These are phyloP conservation scores for Neoniphon sammara DNA, from an alignment of 2,797 vertebrate species.

Conservation along the genomic window DNA sequence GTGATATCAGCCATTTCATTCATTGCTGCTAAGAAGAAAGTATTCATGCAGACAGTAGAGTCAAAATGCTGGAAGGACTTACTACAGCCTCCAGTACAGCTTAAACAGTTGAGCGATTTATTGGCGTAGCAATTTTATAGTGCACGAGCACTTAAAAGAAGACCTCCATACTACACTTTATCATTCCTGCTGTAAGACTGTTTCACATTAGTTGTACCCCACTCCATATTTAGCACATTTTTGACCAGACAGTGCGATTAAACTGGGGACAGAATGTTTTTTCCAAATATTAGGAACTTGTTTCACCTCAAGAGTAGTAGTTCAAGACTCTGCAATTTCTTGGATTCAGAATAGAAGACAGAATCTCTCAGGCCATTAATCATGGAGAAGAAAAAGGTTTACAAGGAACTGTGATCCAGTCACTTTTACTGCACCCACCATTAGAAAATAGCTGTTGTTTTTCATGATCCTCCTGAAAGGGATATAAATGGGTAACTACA, in stretches of 20 bases:
- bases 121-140: not conserved
- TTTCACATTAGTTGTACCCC: constrained; percentile 29
- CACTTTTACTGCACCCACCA: constrained; percentile 37
- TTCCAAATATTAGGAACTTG: constrained; percentile 42
- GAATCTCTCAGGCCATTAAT: constrained; percentile 60
- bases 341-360: constrained; percentile 57
- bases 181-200: constrained; percentile 15
- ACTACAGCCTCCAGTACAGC: constrained; percentile 20
- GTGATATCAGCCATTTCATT: constrained; percentile 32
- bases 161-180: constrained; percentile 24
- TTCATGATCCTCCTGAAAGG: constrained; percentile 3
- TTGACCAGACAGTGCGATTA: constrained; percentile 27
- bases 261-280: constrained; percentile 49
- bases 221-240: constrained; percentile 18
- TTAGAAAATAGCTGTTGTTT: not conserved
- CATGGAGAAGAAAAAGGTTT: constrained; percentile 51
- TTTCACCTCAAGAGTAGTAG: constrained; percentile 49
- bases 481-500: not conserved
- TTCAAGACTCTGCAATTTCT: constrained; percentile 47
- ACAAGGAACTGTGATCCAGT: constrained; percentile 34
- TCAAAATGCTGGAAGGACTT: constrained; percentile 32
- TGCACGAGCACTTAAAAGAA: not conserved
- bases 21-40: constrained; percentile 43
- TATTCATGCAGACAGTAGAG: constrained; percentile 18
- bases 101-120: constrained; percentile 52